Base-by-base conservation (phyloP, 2,113 vertebrate species). In the Calonectris borealis region DNA sequence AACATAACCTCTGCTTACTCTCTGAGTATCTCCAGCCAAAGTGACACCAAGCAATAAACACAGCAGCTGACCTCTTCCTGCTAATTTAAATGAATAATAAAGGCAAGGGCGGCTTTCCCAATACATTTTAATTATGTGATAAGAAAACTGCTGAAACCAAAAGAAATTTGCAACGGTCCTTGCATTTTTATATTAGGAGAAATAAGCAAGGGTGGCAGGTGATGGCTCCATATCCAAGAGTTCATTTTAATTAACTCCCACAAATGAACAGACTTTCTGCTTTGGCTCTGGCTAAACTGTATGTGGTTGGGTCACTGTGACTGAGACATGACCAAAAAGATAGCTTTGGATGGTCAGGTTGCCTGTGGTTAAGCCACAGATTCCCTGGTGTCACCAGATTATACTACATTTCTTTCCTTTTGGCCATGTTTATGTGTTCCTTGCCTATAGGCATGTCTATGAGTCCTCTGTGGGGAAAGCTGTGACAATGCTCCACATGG, bases 171-270 rank as follows among this genome's bases (percentile, higher is more conserved):
- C 85, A 88, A 90, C 2, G 4, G 60, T 94, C 72, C 79, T 81
- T 85, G 92, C 82, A 88, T 94, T 93, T 96, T 90, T 95, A 19
- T 66, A 66, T 94, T 44, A 83, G 68, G 57, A 88, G 92, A 84
- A 95, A 79, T 88, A 88, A 95, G 54, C 84, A 84, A 65, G 80
- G 57, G 42, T 81, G 61, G 68, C 91, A 94, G 94, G 91, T 94
- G 94, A 78, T 65, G 94, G 21, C 55, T 90, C 60, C 57, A 36
- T 49, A 83, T 92, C 83, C 89, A 90, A 65, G 71, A 89, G 84
- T 91, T 95, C 78, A 75, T 88, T 96, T 95, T 86, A 86, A 95
- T 96, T 93, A 89, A 91, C 81, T 94, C 66, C 51, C 18, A 10
- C 54, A 77, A 65, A 77, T 58, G 52, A 84, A 34, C 6, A 77